Evolutionary conservation across 2,888 invertebrate species (phyloP).

Genomic region (Aquatica leii): DNA sequence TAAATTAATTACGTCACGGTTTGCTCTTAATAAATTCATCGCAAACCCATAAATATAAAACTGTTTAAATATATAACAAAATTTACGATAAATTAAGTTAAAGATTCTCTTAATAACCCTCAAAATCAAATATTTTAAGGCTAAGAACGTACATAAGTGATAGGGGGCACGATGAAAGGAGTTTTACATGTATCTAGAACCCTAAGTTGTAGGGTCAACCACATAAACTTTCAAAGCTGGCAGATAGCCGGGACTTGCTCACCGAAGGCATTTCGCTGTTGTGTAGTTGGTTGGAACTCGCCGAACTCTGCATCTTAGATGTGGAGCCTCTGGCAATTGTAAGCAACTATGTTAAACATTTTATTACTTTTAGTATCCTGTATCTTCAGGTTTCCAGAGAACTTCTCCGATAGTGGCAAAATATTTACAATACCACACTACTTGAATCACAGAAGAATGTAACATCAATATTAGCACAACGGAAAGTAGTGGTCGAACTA

Average conservation of each 20-base stretch:
- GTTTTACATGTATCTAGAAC: conserved; percentile 58
- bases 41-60: too few species aligned
- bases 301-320: conserved; percentile 57
- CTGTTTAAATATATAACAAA: too few species aligned
- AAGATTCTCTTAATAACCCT: too few species aligned
- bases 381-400: conserved; percentile 54
- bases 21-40: too few species aligned
- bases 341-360: conserved; percentile 60
- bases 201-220: conserved; percentile 61
- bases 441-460: background rate
- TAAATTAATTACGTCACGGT: conserved; percentile 5
- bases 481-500: background rate
- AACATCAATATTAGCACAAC: background rate
- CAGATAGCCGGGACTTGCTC: conserved; percentile 55
- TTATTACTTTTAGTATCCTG: conserved; percentile 55
- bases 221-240: conserved; percentile 61
- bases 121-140: conserved; percentile 17
- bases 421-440: conserved; percentile 25
- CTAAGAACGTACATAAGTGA: conserved; percentile 22
- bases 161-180: conserved; percentile 49
- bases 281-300: conserved; percentile 50
- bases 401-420: conserved; percentile 24
- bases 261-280: conserved; percentile 55
- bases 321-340: conserved; percentile 50
- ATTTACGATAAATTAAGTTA: too few species aligned